Conservation (phyloP, 2,797 vertebrate species). For the Carcharodon carcharias region DNA sequence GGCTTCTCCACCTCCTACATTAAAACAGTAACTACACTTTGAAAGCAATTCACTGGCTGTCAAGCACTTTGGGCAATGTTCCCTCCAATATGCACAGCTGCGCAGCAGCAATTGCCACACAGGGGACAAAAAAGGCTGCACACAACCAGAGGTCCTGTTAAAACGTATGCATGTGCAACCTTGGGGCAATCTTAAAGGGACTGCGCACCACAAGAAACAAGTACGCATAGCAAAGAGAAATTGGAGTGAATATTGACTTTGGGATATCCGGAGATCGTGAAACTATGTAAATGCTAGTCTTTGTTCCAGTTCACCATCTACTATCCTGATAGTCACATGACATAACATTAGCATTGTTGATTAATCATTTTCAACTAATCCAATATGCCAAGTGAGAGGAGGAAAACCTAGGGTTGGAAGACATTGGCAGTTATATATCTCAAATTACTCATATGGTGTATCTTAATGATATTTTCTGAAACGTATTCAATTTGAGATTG, state of each 20-base stretch:
- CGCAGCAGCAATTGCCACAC: no score
- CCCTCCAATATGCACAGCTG: no score
- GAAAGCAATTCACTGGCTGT: background rate
- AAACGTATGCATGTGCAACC: no score
- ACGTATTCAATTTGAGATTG: background rate
- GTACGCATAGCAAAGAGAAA: no score
- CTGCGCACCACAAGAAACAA: no score
- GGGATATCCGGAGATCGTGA: background rate
- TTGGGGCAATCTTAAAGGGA: no score
- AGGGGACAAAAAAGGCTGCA: no score
- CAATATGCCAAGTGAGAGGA: no score
- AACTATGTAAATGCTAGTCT: background rate
- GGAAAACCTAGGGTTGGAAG: no score
- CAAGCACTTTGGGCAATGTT: no score
- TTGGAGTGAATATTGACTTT: background rate
- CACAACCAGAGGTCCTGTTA: no score
- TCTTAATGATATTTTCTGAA: background rate
- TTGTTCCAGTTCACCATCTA: background rate
- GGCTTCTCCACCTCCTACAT: background rate
- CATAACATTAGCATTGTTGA: background rate
- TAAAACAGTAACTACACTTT: background rate
- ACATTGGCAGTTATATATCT: background rate
- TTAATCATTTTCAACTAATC: background rate
- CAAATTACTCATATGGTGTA: background rate
- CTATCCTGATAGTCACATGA: no score